A percentile compares a stretch with the other conserved stretches of the same genome.
Conservation (phyloP, 2,797 vertebrate species). For the Lepidocolaptes lacrymiger region DNA sequence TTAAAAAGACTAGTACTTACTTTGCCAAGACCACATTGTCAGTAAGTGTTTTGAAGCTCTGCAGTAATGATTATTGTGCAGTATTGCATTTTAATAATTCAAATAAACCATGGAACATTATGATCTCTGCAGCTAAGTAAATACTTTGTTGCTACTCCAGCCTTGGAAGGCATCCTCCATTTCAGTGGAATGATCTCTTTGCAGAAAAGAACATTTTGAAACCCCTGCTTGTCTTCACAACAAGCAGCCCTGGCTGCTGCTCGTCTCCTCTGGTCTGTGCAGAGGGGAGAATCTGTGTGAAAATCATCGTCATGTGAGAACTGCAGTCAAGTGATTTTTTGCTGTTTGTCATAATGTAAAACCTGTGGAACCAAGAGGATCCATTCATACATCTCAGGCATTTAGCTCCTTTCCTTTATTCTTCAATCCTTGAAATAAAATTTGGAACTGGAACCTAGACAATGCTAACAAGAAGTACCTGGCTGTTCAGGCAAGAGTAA, state of each 20-base stretch:
- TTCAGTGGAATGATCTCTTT: not conserved
- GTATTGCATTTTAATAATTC: constrained; percentile 71
- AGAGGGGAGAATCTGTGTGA: not conserved
- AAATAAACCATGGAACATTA: constrained; percentile 50
- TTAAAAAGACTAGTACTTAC: constrained; percentile 36
- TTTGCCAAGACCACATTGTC: constrained; percentile 35
- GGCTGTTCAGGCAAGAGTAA: not conserved
- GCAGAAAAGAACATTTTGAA: not conserved
- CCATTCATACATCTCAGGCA: not conserved
- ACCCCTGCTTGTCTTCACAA: not conserved
- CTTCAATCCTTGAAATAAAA: not conserved
- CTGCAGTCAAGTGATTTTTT: not conserved
- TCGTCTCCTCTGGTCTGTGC: not conserved
- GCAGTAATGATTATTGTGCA: constrained; percentile 45
- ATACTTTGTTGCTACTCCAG: constrained; percentile 14
- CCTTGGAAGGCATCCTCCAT: constrained; percentile 26
- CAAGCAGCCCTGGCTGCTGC: not conserved
- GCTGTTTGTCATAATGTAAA: not conserved
- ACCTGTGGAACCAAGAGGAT: not conserved
- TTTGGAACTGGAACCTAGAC: not conserved
- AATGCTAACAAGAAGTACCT: not conserved
- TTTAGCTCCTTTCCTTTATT: not conserved
- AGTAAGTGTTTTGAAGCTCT: constrained; percentile 59
- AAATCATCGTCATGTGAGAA: not conserved
- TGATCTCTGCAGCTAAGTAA: constrained; percentile 28